Conservation (phyloP, 2,113 vertebrate genomes). For the Pseudopodoces humilis region DNA sequence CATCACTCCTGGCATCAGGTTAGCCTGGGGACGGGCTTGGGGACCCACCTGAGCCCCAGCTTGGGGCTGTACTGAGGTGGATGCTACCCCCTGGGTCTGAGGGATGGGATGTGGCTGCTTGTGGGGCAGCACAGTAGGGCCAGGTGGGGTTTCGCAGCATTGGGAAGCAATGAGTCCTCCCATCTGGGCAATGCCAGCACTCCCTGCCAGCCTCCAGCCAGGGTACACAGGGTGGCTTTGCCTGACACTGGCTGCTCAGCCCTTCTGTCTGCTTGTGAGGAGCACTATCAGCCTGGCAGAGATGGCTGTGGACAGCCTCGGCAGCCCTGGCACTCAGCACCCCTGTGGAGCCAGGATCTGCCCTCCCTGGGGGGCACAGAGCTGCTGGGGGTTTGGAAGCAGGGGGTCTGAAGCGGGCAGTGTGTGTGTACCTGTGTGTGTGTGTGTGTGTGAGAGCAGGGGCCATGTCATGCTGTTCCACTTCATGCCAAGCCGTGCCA, state of each 20-base stretch:
- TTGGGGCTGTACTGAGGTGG: rapidly evolving
- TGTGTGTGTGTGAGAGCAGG: neutral
- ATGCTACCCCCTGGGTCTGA: no score
- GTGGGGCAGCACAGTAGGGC: rapidly evolving
- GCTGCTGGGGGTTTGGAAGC: rapidly evolving
- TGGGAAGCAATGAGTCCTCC: neutral
- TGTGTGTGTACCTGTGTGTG: rapidly evolving
- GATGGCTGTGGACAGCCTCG: rapidly evolving
- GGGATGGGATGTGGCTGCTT: neutral
- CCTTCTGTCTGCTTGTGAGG: rapidly evolving
- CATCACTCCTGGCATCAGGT: rapidly evolving
- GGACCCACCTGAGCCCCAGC: neutral
- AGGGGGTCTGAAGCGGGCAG: rapidly evolving
- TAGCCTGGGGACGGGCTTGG: neutral
- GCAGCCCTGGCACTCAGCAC: neutral
- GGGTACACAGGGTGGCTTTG: neutral
- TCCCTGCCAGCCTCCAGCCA: neutral
- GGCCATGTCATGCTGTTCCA: neutral
- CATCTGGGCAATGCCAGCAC: rapidly evolving
- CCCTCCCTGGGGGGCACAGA: neutral
- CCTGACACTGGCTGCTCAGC: rapidly evolving
- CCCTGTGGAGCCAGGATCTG: neutral
- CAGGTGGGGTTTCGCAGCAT: rapidly evolving
- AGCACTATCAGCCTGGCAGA: neutral
- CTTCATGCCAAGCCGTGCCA: rapidly evolving